These are phyloP conservation scores for Rhinoderma darwinii DNA, from an alignment of 2,113 vertebrate genomes.

Conservation along the genomic window DNA sequence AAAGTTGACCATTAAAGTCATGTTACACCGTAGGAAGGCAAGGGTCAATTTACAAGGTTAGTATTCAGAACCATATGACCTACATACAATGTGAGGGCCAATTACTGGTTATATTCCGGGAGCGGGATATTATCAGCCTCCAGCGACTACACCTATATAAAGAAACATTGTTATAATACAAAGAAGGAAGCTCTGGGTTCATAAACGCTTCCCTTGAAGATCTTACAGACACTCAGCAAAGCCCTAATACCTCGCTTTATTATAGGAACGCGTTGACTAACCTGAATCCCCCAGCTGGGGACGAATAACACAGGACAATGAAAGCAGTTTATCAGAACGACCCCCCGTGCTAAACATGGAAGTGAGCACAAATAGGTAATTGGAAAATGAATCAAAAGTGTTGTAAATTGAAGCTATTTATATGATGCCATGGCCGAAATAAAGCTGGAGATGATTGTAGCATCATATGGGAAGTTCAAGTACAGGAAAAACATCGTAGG, in stretches of 20 bases:
- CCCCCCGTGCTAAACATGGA: neutral
- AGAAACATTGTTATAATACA: neutral
- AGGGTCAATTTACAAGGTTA: neutral
- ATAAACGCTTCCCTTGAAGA: conserved; percentile 2
- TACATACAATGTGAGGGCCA: neutral
- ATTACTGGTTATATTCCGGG: neutral
- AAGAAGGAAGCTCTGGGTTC: neutral
- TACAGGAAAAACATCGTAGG: neutral
- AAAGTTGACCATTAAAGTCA: neutral
- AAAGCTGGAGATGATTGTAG: conserved; percentile 11
- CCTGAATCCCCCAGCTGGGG: conserved; percentile 3
- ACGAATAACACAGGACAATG: conserved; percentile 39
- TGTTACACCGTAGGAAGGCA: neutral
- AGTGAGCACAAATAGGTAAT: conserved; percentile 37
- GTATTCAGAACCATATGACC: neutral
- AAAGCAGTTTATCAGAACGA: conserved; percentile 28
- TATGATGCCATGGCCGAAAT: conserved; percentile 22
- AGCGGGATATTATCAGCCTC: neutral
- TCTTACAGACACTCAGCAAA: neutral
- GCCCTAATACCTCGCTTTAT: neutral
- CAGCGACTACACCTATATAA: neutral
- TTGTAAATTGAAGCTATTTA: conserved; percentile 39
- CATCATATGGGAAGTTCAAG: conserved; percentile 6
- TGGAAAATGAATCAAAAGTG: conserved; percentile 52
- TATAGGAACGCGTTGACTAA: neutral